These are phyloP conservation scores for Porites lobata DNA, from an alignment of 92 coral and sea anemone species.

Conservation along the genomic window DNA sequence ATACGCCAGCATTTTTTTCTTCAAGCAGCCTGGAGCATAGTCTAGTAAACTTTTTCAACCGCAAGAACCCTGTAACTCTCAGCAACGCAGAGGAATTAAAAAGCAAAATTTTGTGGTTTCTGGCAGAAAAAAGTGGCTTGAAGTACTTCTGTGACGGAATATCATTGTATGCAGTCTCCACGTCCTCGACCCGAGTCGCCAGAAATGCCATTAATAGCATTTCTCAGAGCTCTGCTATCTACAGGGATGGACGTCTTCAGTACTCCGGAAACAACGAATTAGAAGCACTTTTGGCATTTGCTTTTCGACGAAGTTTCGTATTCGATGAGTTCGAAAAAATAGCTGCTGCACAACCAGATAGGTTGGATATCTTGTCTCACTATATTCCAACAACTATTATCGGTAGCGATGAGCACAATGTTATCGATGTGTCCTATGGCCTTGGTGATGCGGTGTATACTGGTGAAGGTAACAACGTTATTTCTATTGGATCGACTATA, in stretches of 20 bases:
- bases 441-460: constrained; percentile 48
- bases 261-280: constrained; percentile 1
- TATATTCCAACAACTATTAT: constrained; percentile 45
- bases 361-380: constrained; percentile 14
- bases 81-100: not conserved
- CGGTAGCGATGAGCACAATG: constrained; percentile 20
- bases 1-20: constrained; percentile 28
- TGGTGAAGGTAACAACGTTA: constrained; percentile 37
- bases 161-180: constrained; percentile 20
- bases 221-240: not conserved
- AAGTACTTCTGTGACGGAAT: constrained; percentile 36
- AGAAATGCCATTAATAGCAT: constrained; percentile 11
- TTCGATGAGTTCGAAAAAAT: constrained; percentile 30
- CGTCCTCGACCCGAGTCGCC: constrained; percentile 10
- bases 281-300: constrained; percentile 41
- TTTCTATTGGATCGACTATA: constrained; percentile 30
- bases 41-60: constrained; percentile 1
- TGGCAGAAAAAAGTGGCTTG: constrained; percentile 3
- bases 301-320: constrained; percentile 29
- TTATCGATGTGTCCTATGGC: constrained; percentile 38
- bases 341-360: constrained; percentile 21
- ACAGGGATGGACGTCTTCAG: constrained; percentile 6
- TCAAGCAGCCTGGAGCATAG: constrained; percentile 6
- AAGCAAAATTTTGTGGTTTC: constrained; percentile 24
- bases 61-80: not conserved